Evolutionary conservation across 2,113 vertebrate genomes (phyloP), one percentile per base, ranked within the genome.

Genomic region (Oryzias melastigma): DNA sequence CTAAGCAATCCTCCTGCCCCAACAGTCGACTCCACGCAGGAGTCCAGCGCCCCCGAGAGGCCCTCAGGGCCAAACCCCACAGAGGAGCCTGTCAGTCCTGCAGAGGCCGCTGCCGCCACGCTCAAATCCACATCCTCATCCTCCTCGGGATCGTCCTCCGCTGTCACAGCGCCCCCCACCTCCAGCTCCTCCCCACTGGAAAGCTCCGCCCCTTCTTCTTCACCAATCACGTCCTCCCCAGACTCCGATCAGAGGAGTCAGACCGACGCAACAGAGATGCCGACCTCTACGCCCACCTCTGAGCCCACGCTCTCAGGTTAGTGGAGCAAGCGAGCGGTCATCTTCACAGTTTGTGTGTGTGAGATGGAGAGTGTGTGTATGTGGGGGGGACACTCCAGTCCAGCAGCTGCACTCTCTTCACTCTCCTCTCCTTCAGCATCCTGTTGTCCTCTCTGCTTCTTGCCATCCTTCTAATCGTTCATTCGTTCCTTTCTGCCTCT

Each of bases 161-260:
- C 91, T 2, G 75, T 88, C 65, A 91, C 94, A 43, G 92, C 89
- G 35, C 93, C 92, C 70, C 92, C 89, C 58, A 91, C 90, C 16
- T 91, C 92, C 19, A 89, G 87, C 35, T 88, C 94, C 5, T 90
- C 94, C 5, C 91, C 93, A 0, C 68, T 87, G 65, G 93, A 92
- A 86, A 93, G 88, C 68, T 92, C 93, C 1, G 89, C 68, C 7
- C 87, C 82, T 49, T 92, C 93, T 52, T 81, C 93, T 27, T 92
- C 93, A 52, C 71, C 92, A 24, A 77, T 91, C 57, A 58, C 78
- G 3, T 93, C 94, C 24, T 92, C 93, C 58, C 90, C 93, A 42
- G 93, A 94, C 72, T 91, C 80, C 0, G 94, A 95, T 61, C 93
- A 92, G 68, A 93, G 90, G 82, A 89, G 85, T 73, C 90, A 77